These are phyloP conservation scores for Drosophila longiperda DNA, from an alignment of 2,888 invertebrate genomes.

Conservation along the genomic window DNA sequence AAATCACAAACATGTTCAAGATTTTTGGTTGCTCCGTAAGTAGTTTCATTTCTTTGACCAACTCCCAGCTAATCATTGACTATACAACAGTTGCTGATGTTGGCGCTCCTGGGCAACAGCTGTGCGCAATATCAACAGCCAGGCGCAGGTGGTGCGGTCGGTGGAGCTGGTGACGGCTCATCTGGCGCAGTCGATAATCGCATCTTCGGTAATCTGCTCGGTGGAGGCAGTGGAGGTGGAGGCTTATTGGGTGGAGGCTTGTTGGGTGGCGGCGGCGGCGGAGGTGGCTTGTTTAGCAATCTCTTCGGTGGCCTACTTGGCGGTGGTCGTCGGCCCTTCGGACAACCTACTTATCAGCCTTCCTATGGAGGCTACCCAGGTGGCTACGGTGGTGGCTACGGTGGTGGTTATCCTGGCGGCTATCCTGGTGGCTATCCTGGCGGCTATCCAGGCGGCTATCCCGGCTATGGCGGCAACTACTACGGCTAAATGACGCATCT, in stretches of 20 bases:
- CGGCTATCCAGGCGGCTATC: slow-evolving; percentile 19
- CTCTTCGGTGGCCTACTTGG: slow-evolving; percentile 55
- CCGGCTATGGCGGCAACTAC: slow-evolving; percentile 33
- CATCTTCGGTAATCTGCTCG: slow-evolving; percentile 60
- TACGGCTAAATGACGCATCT: slow-evolving; percentile 37
- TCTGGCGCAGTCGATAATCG: slow-evolving; percentile 60
- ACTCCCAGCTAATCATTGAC: not conserved
- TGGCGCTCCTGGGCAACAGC: slow-evolving; percentile 51
- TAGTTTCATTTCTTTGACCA: not conserved
- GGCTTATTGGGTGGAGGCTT: slow-evolving; percentile 37
- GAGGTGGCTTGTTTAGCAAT: slow-evolving; percentile 46
- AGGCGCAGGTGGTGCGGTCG: slow-evolving; percentile 11
- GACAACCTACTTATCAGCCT: slow-evolving; percentile 38
- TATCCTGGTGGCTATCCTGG: slow-evolving; percentile 33
- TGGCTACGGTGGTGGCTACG: slow-evolving; percentile 54
- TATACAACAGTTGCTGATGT: slow-evolving; percentile 40
- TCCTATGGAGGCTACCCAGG: slow-evolving; percentile 47
- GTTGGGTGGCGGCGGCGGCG: slow-evolving; percentile 49
- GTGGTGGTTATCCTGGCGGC: slow-evolving; percentile 42
- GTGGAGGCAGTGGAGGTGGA: slow-evolving; percentile 56
- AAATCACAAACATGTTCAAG: slow-evolving; percentile 49
- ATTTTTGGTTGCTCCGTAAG: slow-evolving; percentile 63
- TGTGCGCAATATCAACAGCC: slow-evolving; percentile 67
- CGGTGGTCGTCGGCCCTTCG: slow-evolving; percentile 43
- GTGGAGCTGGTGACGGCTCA: slow-evolving; percentile 4